These are phyloP conservation scores for Alviniconcha marisindica DNA, from an alignment of 1,140 invertebrate species.

Conservation along the genomic window DNA sequence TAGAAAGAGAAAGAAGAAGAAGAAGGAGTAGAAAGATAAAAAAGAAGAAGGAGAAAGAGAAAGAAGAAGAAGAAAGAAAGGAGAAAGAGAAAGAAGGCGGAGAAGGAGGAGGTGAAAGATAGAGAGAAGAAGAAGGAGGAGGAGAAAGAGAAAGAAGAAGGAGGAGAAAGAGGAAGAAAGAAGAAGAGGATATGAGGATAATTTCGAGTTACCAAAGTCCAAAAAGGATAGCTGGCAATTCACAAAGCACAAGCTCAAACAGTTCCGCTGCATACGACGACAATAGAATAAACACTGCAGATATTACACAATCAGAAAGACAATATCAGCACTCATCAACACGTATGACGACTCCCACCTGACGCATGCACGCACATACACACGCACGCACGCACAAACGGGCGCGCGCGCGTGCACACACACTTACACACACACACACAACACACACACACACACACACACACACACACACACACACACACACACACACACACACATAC, in stretches of 20 bases:
- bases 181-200: not conserved
- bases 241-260: not conserved
- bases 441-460: no score
- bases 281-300: not conserved
- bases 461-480: slow-evolving; percentile 3
- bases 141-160: not conserved
- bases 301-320: not conserved
- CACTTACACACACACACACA: not conserved
- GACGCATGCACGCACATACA: no score
- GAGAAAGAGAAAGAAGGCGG: no score
- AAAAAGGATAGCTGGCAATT: not conserved
- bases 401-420: not conserved
- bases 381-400: not conserved
- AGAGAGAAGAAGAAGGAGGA: no score
- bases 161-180: not conserved
- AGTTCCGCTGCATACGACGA: not conserved
- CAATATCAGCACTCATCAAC: not conserved
- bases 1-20: no score
- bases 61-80: no score
- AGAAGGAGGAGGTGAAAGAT: no score
- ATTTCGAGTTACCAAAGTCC: not conserved
- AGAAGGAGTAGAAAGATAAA: no score
- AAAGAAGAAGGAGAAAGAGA: no score
- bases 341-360: not conserved
- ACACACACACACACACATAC: slow-evolving; percentile 3